Evolutionary conservation across 2,113 vertebrate genomes (phyloP).

Genomic region (Trachemys scripta): DNA sequence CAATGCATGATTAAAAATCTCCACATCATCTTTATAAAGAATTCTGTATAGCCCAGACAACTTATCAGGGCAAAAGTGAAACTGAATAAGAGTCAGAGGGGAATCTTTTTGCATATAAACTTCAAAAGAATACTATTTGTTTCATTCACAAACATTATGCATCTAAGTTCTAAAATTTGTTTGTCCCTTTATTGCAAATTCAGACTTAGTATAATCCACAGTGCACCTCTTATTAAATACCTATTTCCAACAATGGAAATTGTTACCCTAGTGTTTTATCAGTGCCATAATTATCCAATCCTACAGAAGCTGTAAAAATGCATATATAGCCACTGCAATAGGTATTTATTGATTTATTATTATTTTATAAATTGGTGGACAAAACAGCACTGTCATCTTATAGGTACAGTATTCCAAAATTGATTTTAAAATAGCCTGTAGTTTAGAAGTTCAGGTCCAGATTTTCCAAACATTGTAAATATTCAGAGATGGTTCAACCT

Average conservation of each 20-base stretch:
- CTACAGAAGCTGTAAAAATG: not conserved
- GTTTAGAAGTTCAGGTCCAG: not conserved
- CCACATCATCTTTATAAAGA: not conserved
- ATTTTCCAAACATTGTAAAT: not conserved
- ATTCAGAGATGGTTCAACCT: not conserved
- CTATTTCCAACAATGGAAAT: not conserved
- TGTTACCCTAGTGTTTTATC: not conserved
- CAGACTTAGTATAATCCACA: not conserved
- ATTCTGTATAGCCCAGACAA: not conserved
- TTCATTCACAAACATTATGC: not conserved
- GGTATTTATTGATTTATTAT: not conserved
- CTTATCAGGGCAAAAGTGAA: not conserved
- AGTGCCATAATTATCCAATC: not conserved
- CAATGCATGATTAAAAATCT: not conserved
- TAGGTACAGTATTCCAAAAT: not conserved
- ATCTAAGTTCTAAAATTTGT: not conserved
- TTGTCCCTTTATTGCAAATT: constrained; percentile 10
- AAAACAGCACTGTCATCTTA: not conserved
- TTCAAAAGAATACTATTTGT: not conserved
- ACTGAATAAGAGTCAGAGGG: not conserved
- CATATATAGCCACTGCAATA: not conserved
- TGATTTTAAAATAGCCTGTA: not conserved
- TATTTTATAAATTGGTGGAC: not conserved
- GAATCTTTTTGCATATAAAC: not conserved
- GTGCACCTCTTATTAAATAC: not conserved